Base-by-base conservation (phyloP, 2,797 vertebrate species). In the Ara ararauna region DNA sequence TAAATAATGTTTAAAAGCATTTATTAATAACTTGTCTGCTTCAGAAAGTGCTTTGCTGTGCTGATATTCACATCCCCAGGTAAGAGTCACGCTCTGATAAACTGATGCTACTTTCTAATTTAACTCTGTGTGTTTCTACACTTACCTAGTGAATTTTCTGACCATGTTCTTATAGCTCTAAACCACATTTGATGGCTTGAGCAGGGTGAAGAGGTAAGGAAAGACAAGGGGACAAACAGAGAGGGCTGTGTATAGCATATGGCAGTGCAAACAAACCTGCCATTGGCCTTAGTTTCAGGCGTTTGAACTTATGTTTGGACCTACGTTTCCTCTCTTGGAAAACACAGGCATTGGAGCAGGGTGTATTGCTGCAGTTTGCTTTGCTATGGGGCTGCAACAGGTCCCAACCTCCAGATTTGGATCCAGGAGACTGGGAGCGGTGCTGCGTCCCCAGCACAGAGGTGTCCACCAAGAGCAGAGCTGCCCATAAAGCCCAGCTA, bases 1-100 rank as follows among this genome's bases (percentile, higher is more conserved):
- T 34, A 32, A 71, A 44, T 48, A 36, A 80, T 7, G 26, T 34
- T 21, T 23, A 11, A 44, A 42, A 23, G 11, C 30, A 29, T 56
- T 78, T 92, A 87, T 90, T 92, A 88, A 84, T 90, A 92, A 56
- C 40, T 85, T 77, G 22, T 76, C 74, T 66, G 45, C 70, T 72
- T 94, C 85, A 91, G 50, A 83, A 95, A 65, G 42, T 66, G 34
- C 64, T 91, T 88, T 78, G 61, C n/a, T 77, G 19, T 53, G 71
- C 53, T 80, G 78, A 30, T 87, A 89, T 40, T 62, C 53, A 4
- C 82, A 86, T 72, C 53, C 82, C n/a, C 47, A 62, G 60, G 45
- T 74, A 95, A 87, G 53, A 91, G 45, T 40, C 2, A 1, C 18
- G 45, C 29, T 85, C 45, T 32, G 30, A 7, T 4, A 1, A 86